phyloP scores from a whole-genome alignment of 2,797 vertebrate genomes.

The Epinephelus malabaricus region DNA sequence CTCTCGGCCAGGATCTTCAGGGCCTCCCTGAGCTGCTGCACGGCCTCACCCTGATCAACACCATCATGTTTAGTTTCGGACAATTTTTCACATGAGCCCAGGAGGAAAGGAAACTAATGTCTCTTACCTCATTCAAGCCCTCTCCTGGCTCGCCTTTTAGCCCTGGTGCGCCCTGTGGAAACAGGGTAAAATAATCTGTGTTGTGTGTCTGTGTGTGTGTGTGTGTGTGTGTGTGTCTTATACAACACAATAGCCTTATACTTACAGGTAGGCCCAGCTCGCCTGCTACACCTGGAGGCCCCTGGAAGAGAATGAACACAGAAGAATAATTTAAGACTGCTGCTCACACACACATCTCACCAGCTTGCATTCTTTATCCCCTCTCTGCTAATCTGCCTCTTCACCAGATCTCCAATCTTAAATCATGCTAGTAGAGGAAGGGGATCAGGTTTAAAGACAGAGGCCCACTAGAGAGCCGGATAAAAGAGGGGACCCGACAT shows the following conservation, averaged over 20 bases:
- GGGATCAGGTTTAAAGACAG: conserved; percentile 74
- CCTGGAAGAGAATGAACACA: conserved; percentile 82
- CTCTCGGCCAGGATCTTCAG: conserved; percentile 98
- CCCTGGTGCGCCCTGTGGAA: conserved; percentile 87
- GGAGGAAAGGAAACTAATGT: background rate
- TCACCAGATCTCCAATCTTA: conserved; percentile 59
- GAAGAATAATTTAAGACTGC: conserved; percentile 15
- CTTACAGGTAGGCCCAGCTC: conserved; percentile 89
- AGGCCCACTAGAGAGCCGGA: conserved; percentile 63
- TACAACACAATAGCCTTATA: conserved; percentile 57
- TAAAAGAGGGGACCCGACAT: conserved; percentile 65
- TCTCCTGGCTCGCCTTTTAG: conserved; percentile 92
- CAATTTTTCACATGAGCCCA: conserved; percentile 28
- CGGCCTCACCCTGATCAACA: conserved; percentile 88
- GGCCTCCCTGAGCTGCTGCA: conserved; percentile 95
- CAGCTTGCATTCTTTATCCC: conserved; percentile 31
- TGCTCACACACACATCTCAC: conserved; percentile 23
- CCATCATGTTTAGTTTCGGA: conserved; percentile 11
- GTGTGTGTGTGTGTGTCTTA: conserved; percentile 16
- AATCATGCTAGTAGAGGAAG: conserved; percentile 62
- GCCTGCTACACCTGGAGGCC: conserved; percentile 84
- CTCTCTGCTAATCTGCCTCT: conserved; percentile 56
- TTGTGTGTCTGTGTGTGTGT: background rate
- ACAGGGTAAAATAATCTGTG: conserved; percentile 20
- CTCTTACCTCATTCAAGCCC: conserved; percentile 87